phyloP scores from a whole-genome alignment of 2,113 vertebrate species.

The Platichthys stellatus region DNA sequence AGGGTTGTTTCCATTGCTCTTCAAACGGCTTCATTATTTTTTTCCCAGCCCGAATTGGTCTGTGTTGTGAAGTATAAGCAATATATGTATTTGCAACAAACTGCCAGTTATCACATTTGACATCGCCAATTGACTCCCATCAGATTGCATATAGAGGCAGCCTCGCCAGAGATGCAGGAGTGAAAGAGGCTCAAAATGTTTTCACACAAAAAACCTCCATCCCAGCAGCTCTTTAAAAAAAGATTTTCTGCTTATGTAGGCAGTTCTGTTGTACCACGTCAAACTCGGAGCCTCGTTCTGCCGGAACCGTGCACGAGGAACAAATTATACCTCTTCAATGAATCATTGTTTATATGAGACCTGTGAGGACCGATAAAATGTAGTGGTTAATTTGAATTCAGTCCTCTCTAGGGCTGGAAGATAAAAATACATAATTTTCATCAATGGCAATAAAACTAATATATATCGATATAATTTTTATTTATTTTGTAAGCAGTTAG shows the following conservation, averaged over 20 bases:
- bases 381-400: constrained; percentile 14
- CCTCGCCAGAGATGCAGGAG: constrained; percentile 22
- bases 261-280: background rate
- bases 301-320: constrained; percentile 24
- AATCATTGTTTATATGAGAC: constrained; percentile 16
- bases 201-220: background rate
- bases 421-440: background rate
- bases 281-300: constrained; percentile 9
- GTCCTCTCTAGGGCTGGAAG: background rate
- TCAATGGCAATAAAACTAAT: background rate
- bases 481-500: too few relatives aligned
- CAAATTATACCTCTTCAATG: constrained; percentile 37
- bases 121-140: constrained; percentile 52
- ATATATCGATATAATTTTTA: background rate
- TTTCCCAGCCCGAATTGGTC: constrained; percentile 31
- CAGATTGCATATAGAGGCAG: constrained; percentile 17
- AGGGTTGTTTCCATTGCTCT: constrained; percentile 56
- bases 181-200: constrained; percentile 6
- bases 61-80: constrained; percentile 4
- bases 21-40: constrained; percentile 53
- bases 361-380: constrained; percentile 18
- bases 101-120: constrained; percentile 52
- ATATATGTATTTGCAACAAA: constrained; percentile 16
- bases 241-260: constrained; percentile 35
- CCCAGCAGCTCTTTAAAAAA: constrained; percentile 8